Base-by-base conservation (phyloP, 2,797 vertebrate genomes). In the Myotis planiceps region DNA sequence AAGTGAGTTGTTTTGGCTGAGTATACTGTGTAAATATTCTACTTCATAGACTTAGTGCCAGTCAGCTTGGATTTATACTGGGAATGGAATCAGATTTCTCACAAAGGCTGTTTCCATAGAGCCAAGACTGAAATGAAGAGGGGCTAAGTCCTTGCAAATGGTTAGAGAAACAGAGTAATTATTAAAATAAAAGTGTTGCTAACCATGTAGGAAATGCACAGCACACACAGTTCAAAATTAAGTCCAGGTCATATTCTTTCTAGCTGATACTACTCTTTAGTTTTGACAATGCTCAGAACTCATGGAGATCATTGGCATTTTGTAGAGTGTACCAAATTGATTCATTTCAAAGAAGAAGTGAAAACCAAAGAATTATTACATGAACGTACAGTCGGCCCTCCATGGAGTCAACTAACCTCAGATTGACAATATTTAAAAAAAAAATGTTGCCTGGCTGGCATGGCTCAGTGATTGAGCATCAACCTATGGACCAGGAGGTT, bases 1-100 rank as follows among this genome's bases (percentile, higher is more conserved):
- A 94, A 95, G 71, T 87, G 76, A 96, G 90, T 89, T 92, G 66
- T 89, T 96, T 96, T 90, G 96, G 95, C 96, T 91, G 63, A 95
- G 51, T 47, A 25, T 42, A 34, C 39, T n/a, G n/a, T 72, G 83
- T 86, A 84, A 95, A 95, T 51, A 37, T 82, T 85, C 94, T 55
- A 69, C 86, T 96, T 90, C 87, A 83, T 88, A 79, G 76, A 93
- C 49, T 79, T 79, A 16, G 51, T 90, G 80, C 89, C 88, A 95
- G 76, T 94, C 80, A 90, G 83, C 53, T 74, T 90, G 80, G 58
- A 89, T 96, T 96, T 94, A 84, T 16, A 34, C 23, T 47, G 65
- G 78, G 60, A 82, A 92, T 47, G 34, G 12, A 92, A 79, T 89
- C 93, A 97, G 86, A 82, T 90, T 85, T 66, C 60, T 93, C 66